Base-by-base conservation (phyloP, 2,888 invertebrate species). In the Lithophane ornitopus region DNA sequence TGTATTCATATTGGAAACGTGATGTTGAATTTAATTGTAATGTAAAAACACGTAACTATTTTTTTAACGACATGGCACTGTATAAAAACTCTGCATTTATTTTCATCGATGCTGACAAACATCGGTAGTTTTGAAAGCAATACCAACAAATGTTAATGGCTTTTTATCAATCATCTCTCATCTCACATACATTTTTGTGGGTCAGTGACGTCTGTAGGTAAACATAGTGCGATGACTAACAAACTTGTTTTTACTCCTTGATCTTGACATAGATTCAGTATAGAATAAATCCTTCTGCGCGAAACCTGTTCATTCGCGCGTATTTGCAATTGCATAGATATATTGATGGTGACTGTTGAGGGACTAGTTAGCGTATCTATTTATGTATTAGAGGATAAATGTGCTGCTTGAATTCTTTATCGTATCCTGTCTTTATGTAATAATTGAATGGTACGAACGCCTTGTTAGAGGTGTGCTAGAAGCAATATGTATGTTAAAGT, bases 201-300 rank as follows among this genome's bases (percentile, higher is more conserved):
- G 93, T 94, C 94, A 94, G 89, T 92, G 93, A 94, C 91, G 92
- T 88, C 89, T 88, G 84, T 87, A 88, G 89, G 91, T 92, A 94
- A 93, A 92, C 91, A 92, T 85, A 85, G 85, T 72, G 58, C 65
- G 83, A 88, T 94, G 94, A 94, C 92, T 94, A 94, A 93, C 85
- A 93, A 93, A 94, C 94, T 86, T 84, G 94, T 93, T 93, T 87
- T 85, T 88, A 90, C 90, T 93, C 95, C 95, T 95, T 95, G 95
- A 95, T 95, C 96, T 94, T 96, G 96, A 96, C 96, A 96, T 92
- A 95, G 94, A 95, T 96, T 91, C 85, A 80, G 88, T 80, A 59
- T 79, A 91, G 92, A 94, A 93, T 94, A 94, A 94, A 95, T 95
- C 94, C 94, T 94, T 93, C 90, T 90, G 85, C 78, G 86, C 71